Evolutionary conservation across 2,113 vertebrate species (phyloP), one percentile per base, ranked within the genome.

Genomic region (Falcunculus frontatus): DNA sequence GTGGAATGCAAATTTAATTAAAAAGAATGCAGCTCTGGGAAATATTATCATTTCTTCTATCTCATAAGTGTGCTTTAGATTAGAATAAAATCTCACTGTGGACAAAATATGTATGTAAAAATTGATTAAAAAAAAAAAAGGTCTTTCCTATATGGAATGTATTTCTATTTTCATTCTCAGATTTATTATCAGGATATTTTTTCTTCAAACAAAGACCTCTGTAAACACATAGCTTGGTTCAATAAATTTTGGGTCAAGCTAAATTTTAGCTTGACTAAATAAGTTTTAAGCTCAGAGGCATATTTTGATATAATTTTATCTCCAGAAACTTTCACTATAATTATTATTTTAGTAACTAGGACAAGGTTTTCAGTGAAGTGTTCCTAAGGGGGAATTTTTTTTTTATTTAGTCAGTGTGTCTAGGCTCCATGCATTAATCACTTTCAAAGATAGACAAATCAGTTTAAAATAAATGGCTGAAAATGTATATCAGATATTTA

Each of bases 1-100:
- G 90, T 91, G 39, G 41, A 78, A 96, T 88, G 79, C 33, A 96
- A 92, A 94, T 78, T 91, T 96, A 97, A 95, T 96, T 93, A 81
- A 97, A 73, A 93, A 87, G 55, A 79, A 33, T 78, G 55, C n/a
- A 90, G 75, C 65, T 89, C 67, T 89, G 86, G 76, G 93, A 77
- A 89, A 87, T 74, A 91, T 78, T 89, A 91, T 77, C 0, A 83
- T 65, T 77, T 78, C n/a, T 91, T 85, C 59, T 84, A 83, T 52
- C 59, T 77, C 67, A 16, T 32, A 96, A 89, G 11, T 73, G 49
- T 53, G 55, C 13, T 91, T 92, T 65, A 72, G 21, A 72, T 78
- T 35, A 83, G 72, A 74, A 89, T 81, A 70, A 77, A 94, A 90
- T 73, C 27, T 62, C 42, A 44, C 14, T 73, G 50, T 46, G 52